Conservation (phyloP, 2,113 vertebrate genomes). For the Leucosticte australis region DNA sequence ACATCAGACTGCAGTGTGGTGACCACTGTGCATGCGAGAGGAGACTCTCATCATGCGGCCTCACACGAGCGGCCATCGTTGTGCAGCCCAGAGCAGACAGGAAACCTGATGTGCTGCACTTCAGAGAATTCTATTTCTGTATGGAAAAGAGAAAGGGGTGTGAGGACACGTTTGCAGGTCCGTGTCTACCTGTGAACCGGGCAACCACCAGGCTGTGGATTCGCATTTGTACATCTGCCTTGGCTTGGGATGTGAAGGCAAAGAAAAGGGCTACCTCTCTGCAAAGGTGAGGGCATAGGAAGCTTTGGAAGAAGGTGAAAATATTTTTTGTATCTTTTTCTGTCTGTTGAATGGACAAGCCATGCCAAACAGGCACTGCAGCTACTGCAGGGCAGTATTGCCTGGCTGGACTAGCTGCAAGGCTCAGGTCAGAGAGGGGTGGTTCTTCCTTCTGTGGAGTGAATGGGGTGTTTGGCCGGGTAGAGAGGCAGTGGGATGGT, state of each 20-base stretch:
- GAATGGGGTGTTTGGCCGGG: background rate
- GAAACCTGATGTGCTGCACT: background rate
- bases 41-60: background rate
- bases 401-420: background rate
- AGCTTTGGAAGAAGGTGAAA: background rate
- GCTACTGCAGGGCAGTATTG: accelerated
- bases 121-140: background rate
- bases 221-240: background rate
- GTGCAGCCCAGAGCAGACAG: background rate
- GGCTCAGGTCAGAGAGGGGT: background rate
- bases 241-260: background rate
- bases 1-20: background rate
- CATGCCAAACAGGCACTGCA: background rate
- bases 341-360: background rate
- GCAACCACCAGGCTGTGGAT: background rate
- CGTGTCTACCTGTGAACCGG: accelerated
- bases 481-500: background rate
- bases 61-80: background rate
- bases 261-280: background rate
- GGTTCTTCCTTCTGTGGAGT: background rate
- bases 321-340: background rate
- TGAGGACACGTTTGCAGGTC: accelerated
- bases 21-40: background rate
- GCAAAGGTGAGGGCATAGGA: background rate
- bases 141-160: background rate